Conservation (phyloP, 2,113 vertebrate genomes). For the Hypocryptadius cinnamomeus region DNA sequence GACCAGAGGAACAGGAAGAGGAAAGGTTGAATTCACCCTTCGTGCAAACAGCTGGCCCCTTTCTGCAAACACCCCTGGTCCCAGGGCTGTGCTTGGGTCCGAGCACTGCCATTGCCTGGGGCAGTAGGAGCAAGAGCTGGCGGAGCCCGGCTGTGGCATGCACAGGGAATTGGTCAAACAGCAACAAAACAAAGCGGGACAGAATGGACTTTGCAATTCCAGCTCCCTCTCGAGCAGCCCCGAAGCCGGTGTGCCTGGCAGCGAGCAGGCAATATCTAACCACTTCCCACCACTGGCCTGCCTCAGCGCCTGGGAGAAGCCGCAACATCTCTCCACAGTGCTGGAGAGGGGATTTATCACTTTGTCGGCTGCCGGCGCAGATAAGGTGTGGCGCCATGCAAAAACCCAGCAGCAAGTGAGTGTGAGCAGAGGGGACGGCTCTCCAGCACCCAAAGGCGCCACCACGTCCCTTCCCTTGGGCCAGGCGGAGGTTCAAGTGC, state of each 20-base stretch:
- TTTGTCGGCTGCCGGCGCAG: neutral
- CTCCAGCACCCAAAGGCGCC: neutral
- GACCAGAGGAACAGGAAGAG: neutral
- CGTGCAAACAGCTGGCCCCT: neutral
- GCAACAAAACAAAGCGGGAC: neutral
- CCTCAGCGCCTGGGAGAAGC: neutral
- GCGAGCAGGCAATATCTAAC: neutral
- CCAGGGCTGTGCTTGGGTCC: neutral
- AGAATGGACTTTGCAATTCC: neutral
- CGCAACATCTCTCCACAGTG: neutral
- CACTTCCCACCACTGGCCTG: neutral
- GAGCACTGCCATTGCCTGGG: accelerated
- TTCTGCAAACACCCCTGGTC: neutral
- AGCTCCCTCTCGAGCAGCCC: neutral
- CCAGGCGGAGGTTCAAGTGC: accelerated
- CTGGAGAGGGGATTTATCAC: constrained; percentile 21
- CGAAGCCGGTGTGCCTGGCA: accelerated
- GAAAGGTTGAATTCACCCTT: neutral
- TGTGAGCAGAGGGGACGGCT: neutral
- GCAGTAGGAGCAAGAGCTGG: neutral
- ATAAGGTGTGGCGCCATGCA: neutral
- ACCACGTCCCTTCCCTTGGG: neutral
- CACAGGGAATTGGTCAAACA: neutral
- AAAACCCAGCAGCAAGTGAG: neutral
- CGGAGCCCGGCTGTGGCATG: accelerated